Evolutionary conservation across 2,888 invertebrate species (phyloP), one percentile per base, ranked within the genome.

Genomic region (Acanthosepion esculentum): DNA sequence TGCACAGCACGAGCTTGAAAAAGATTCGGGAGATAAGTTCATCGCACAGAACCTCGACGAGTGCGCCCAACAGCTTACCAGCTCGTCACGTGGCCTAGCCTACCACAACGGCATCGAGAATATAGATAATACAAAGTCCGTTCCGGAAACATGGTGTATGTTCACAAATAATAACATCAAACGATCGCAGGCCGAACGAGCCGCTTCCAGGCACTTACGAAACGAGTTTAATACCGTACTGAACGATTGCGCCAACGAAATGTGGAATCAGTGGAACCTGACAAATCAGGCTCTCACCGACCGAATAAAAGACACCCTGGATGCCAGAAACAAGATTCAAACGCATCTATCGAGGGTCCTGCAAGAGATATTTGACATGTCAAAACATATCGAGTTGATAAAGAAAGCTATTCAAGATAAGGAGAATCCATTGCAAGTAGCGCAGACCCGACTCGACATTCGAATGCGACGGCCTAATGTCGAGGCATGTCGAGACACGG

Each of bases 361-460:
- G 97, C 99, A 99, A 97, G 99, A 99, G 98, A 98, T 99, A 96
- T 99, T 99, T 97, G 99, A 99, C 97, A 98, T 99, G 96, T 99
- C 99, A 98, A 99, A 99, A 98, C 48, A 99, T 96, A 98, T 99
- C 97, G 99, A 99, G 97, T 97, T 99, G 95, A 97, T 99, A 96
- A 98, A 98, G 97, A 99, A 99, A 98, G 98, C 98, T 3, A 99
- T 99, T 96, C 98, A 98, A 96, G 99, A 99, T 98, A 99, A 99
- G 96, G 97, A 97, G 95, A 96, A 97, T 0, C 98, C 97, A 33
- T 97, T 98, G 97, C 97, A 97, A 96, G 97, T 98, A 94, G 97
- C 98, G 26, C 99, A 99, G 97, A 99, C 99, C 0, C 98, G 99
- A 95, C 98, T 99, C 95, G 99, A 99, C 97, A 98, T 99, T 48